These are phyloP conservation scores for Mesorhabditis spiculigera DNA, from an alignment of 2,888 invertebrate species.

Conservation along the genomic window DNA sequence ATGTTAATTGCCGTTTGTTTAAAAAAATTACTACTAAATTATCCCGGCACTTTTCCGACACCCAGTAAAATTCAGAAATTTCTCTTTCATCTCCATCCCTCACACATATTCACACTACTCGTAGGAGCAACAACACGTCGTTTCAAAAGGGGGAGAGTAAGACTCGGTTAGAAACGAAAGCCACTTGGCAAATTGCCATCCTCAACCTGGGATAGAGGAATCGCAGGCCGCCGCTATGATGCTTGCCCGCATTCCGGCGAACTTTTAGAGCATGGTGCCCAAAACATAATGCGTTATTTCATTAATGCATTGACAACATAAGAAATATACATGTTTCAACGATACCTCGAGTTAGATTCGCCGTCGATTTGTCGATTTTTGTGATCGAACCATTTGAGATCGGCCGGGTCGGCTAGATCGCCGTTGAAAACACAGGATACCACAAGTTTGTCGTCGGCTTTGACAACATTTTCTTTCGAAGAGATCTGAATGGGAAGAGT, in stretches of 20 bases:
- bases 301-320: not conserved
- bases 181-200: not conserved
- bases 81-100: too few species aligned
- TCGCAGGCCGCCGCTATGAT: not conserved
- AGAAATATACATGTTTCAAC: not conserved
- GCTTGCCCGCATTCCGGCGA: too few species aligned
- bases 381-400: slow-evolving; percentile 36
- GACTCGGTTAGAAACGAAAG: too few species aligned
- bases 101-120: too few species aligned
- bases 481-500: too few species aligned
- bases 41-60: too few species aligned
- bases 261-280: too few species aligned
- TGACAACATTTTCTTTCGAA: not conserved
- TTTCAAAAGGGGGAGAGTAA: too few species aligned
- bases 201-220: slow-evolving; percentile 2
- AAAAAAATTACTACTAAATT: too few species aligned
- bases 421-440: slow-evolving; percentile 36
- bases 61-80: too few species aligned
- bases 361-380: not conserved
- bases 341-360: not conserved
- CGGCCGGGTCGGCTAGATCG: slow-evolving; percentile 32
- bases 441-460: slow-evolving; percentile 22
- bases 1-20: too few species aligned
- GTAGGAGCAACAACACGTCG: too few species aligned
- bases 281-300: not conserved